These are phyloP conservation scores for Astur gentilis DNA, from an alignment of 2,113 vertebrate genomes.

Conservation along the genomic window DNA sequence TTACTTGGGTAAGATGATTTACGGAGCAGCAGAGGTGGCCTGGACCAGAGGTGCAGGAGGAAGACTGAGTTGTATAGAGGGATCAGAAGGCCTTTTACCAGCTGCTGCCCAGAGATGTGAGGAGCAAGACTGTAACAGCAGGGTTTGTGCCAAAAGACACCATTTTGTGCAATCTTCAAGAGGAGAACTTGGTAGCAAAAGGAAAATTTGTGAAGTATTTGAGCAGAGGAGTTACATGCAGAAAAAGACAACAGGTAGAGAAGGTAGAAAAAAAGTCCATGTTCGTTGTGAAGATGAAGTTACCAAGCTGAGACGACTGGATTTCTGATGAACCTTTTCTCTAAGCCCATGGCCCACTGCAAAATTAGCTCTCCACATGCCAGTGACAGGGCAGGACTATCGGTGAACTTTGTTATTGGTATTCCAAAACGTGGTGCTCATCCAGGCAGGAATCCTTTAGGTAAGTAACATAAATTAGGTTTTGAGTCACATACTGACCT, in stretches of 20 bases:
- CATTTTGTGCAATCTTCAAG: neutral
- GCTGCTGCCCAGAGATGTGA: neutral
- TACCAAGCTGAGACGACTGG: neutral
- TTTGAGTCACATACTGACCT: conserved; percentile 11
- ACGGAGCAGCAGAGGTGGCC: neutral
- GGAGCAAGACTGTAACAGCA: neutral
- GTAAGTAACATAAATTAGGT: conserved; percentile 17
- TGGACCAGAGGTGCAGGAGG: neutral
- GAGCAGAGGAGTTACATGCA: neutral
- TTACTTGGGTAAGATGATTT: neutral
- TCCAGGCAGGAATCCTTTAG: conserved; percentile 4
- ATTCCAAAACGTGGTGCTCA: neutral
- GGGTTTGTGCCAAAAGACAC: neutral
- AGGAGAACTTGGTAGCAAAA: neutral
- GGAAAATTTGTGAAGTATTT: neutral
- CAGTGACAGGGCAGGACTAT: neutral
- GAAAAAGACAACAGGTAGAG: neutral
- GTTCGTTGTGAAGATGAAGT: neutral
- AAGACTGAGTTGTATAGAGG: neutral
- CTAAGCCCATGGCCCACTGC: neutral
- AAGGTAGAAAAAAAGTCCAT: neutral
- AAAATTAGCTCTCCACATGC: neutral
- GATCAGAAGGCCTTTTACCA: neutral
- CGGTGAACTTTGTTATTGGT: neutral
- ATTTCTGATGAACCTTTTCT: neutral